Evolutionary conservation across 2,888 invertebrate genomes (phyloP).

Genomic region (Tiliacea aurago): DNA sequence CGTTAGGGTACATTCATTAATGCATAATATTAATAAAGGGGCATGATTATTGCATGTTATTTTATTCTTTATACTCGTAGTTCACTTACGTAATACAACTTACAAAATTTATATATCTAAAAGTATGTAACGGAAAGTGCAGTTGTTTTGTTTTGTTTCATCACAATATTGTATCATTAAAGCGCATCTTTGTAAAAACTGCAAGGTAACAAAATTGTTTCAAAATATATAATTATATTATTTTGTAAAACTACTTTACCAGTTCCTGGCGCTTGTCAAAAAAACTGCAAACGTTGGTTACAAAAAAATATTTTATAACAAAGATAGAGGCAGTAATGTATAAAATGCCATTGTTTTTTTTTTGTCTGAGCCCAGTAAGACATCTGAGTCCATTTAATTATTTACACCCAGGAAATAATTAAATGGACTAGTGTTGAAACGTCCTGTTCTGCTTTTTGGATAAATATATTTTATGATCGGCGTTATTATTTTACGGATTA

Average conservation of each 20-base stretch:
- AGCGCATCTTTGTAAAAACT: conserved; percentile 8
- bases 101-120: conserved; percentile 36
- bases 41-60: conserved; percentile 16
- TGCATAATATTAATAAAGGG: conserved; percentile 18
- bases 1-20: conserved; percentile 16
- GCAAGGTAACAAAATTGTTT: conserved; percentile 3
- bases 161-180: background rate
- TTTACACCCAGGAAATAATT: too few relatives aligned
- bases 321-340: background rate
- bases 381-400: background rate
- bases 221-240: background rate
- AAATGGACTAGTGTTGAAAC: too few relatives aligned
- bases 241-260: background rate
- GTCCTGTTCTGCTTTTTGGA: background rate
- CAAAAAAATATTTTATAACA: conserved; percentile 1
- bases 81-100: conserved; percentile 31
- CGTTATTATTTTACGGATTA: background rate
- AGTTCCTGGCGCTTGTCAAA: conserved; percentile 19
- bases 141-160: background rate
- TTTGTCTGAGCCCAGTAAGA: background rate
- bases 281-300: conserved; percentile 1
- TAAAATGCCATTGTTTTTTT: background rate
- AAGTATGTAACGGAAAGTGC: conserved; percentile 17
- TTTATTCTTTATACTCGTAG: background rate
- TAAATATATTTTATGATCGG: background rate